These are phyloP conservation scores for Parazoanthus darwini DNA, from an alignment of 92 coral and sea anemone genomes.

Conservation along the genomic window DNA sequence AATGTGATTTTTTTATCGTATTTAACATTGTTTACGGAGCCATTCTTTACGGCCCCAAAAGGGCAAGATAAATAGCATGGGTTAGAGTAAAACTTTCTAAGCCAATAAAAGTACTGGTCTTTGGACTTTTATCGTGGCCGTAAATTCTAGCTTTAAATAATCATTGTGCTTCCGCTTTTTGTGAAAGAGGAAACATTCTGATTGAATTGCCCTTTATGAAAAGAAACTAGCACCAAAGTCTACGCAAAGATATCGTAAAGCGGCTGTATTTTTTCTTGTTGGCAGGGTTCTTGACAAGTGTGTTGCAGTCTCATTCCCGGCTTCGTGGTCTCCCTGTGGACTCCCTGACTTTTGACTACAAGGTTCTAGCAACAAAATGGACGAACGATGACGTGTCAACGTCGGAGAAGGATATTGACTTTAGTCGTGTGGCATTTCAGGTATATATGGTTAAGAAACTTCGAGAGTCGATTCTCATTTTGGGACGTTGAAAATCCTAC, in stretches of 20 bases:
- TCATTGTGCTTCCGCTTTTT: not conserved
- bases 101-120: too few relatives aligned
- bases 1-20: too few relatives aligned
- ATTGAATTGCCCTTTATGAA: too few relatives aligned
- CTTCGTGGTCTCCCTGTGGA: slow-evolving; percentile 81
- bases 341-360: slow-evolving; percentile 78
- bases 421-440: slow-evolving; percentile 81
- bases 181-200: too few relatives aligned
- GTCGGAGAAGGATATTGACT: slow-evolving; percentile 74
- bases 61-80: too few relatives aligned
- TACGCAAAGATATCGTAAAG: too few relatives aligned
- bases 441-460: slow-evolving; percentile 25
- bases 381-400: slow-evolving; percentile 59
- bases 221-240: too few relatives aligned
- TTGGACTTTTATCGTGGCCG: not conserved
- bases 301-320: slow-evolving; percentile 91
- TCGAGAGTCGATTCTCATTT: not conserved
- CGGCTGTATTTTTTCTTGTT: not conserved
- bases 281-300: slow-evolving; percentile 88
- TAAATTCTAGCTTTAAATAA: not conserved
- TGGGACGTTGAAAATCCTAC: too few relatives aligned
- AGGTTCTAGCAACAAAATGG: slow-evolving; percentile 77
- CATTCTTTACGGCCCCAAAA: too few relatives aligned
- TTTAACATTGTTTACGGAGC: too few relatives aligned
- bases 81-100: too few relatives aligned